Conservation (phyloP, 2,888 invertebrate species). For the Drosophila gaucha region DNA sequence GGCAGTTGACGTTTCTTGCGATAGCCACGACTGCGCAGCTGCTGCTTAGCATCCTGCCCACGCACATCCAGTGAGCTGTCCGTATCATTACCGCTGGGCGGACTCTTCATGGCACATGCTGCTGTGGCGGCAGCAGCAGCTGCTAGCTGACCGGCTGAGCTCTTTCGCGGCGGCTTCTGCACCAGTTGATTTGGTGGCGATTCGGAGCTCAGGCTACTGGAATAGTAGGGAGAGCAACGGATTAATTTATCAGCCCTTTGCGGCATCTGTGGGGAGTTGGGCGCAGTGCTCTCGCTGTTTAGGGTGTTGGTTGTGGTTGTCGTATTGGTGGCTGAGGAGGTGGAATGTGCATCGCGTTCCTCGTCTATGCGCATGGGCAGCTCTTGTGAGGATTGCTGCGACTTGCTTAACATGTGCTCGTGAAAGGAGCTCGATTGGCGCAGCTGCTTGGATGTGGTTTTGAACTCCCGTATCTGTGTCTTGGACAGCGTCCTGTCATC, state of each 20-base stretch:
- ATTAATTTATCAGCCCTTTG: slow-evolving; percentile 86
- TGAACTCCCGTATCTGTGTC: slow-evolving; percentile 88
- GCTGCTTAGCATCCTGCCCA: slow-evolving; percentile 89
- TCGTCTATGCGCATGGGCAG: slow-evolving; percentile 85
- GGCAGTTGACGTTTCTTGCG: slow-evolving; percentile 88
- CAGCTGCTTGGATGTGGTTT: slow-evolving; percentile 86
- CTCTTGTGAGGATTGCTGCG: slow-evolving; percentile 85
- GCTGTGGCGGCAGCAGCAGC: slow-evolving; percentile 29
- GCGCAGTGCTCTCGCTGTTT: slow-evolving; percentile 85
- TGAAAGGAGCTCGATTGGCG: slow-evolving; percentile 88
- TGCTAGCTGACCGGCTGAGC: slow-evolving; percentile 85
- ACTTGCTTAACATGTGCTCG: slow-evolving; percentile 86
- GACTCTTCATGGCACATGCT: slow-evolving; percentile 87
- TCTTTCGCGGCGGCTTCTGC: slow-evolving; percentile 88
- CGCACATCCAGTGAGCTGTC: slow-evolving; percentile 89
- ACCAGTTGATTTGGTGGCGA: slow-evolving; percentile 88
- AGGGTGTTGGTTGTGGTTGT: slow-evolving; percentile 85
- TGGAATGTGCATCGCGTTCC: slow-evolving; percentile 81
- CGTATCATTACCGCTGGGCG: slow-evolving; percentile 91
- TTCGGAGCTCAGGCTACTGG: slow-evolving; percentile 90
- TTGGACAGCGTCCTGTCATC: slow-evolving; percentile 88
- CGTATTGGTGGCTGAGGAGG: slow-evolving; percentile 82
- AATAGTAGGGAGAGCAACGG: slow-evolving; percentile 91
- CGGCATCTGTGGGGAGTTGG: slow-evolving; percentile 83
- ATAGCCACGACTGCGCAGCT: slow-evolving; percentile 89